These are phyloP conservation scores for Hyperoplus immaculatus DNA, from an alignment of 2,797 vertebrate genomes.

Conservation along the genomic window DNA sequence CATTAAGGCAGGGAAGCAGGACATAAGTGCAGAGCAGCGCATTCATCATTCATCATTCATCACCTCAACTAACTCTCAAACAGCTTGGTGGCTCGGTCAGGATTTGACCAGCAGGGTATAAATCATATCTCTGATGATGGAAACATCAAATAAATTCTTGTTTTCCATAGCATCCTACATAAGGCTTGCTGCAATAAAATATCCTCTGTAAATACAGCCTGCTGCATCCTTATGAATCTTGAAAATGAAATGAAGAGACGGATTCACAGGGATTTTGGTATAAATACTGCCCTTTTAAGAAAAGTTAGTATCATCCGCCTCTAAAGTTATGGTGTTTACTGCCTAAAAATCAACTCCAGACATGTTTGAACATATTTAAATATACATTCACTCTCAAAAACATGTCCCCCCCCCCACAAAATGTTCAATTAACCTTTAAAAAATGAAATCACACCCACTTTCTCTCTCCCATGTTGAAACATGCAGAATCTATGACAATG, in stretches of 20 bases:
- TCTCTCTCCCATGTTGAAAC: too few species aligned
- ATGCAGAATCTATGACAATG: too few species aligned
- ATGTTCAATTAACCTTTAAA: neutral
- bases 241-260: neutral
- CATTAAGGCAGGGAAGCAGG: neutral
- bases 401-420: neutral
- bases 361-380: neutral
- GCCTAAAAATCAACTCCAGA: neutral
- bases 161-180: neutral
- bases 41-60: neutral
- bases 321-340: neutral
- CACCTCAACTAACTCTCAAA: conserved; percentile 1
- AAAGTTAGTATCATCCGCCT: neutral
- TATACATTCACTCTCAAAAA: neutral
- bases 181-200: too few species aligned
- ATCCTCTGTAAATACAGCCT: neutral
- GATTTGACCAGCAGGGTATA: neutral
- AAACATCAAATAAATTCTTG: too few species aligned
- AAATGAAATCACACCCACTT: neutral
- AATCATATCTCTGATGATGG: neutral
- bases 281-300: neutral
- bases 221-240: neutral
- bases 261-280: neutral
- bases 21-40: neutral
- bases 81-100: neutral